Conservation (phyloP, 2,888 invertebrate genomes). For the Drosophila putrida region DNA sequence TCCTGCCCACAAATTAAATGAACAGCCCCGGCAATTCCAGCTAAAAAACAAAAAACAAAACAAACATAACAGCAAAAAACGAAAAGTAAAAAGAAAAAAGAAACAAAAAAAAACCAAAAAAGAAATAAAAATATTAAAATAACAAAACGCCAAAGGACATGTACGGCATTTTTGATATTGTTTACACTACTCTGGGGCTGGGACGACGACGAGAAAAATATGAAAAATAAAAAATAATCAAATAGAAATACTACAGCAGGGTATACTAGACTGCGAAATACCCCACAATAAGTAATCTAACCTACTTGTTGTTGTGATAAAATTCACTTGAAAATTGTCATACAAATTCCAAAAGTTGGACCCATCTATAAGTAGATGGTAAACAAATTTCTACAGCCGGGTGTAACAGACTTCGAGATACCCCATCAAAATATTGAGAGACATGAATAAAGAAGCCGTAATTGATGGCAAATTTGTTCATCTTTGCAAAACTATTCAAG, state of each 20-base stretch:
- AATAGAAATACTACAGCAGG: not conserved
- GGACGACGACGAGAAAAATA: constrained; percentile 6
- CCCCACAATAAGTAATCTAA: not conserved
- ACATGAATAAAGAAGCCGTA: not conserved
- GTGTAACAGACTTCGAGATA: too few relatives aligned
- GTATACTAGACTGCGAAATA: not conserved
- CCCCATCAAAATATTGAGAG: too few relatives aligned
- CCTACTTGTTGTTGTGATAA: too few relatives aligned
- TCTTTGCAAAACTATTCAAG: too few relatives aligned
- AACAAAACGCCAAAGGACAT: constrained; percentile 45
- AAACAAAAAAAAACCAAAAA: constrained; percentile 20
- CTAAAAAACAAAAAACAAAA: constrained; percentile 2
- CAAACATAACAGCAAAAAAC: constrained; percentile 7
- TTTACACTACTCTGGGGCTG: constrained; percentile 44
- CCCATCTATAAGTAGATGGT: not conserved
- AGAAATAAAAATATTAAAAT: constrained; percentile 29
- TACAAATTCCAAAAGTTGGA: not conserved
- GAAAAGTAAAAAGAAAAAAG: constrained; percentile 20
- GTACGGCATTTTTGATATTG: constrained; percentile 52
- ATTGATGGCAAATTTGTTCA: not conserved
- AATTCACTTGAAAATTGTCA: not conserved
- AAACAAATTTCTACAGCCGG: too few relatives aligned
- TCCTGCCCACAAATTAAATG: constrained; percentile 31
- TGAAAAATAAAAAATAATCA: constrained; percentile 22
- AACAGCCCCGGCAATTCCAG: constrained; percentile 12